Evolutionary conservation across 2,888 invertebrate species (phyloP).

Genomic region (Druceiella hillmani): DNA sequence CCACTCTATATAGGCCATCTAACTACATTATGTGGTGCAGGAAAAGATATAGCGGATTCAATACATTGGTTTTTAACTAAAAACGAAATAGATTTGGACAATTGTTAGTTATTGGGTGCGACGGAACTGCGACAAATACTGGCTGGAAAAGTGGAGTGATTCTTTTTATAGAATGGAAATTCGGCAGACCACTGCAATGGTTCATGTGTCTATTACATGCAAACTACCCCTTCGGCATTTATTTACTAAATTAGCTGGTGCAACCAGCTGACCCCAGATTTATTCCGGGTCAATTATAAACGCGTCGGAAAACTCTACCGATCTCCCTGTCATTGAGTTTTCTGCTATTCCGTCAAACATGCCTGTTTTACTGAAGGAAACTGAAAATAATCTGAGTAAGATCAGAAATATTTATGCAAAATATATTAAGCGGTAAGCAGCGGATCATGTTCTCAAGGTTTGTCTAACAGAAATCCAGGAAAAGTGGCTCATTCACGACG

Average conservation of each 20-base stretch:
- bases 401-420: slow-evolving; percentile 24
- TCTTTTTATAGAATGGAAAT: slow-evolving; percentile 17
- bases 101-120: slow-evolving; percentile 19
- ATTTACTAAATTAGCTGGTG: slow-evolving; percentile 23
- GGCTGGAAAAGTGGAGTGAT: slow-evolving; percentile 24
- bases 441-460: slow-evolving; percentile 15
- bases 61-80: too few relatives aligned
- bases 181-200: slow-evolving; percentile 24
- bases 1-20: slow-evolving; percentile 12
- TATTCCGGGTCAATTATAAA: slow-evolving; percentile 26
- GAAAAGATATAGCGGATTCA: slow-evolving; percentile 7
- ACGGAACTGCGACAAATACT: slow-evolving; percentile 23
- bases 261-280: slow-evolving; percentile 22
- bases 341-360: slow-evolving; percentile 1
- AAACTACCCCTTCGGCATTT: slow-evolving; percentile 25
- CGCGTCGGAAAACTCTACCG: slow-evolving; percentile 16
- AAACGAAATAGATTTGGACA: too few relatives aligned
- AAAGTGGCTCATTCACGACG: slow-evolving; percentile 21
- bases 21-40: slow-evolving; percentile 11
- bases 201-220: slow-evolving; percentile 23
- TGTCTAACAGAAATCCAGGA: slow-evolving; percentile 19
- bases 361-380: slow-evolving; percentile 4
- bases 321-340: slow-evolving; percentile 9
- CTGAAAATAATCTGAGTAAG: slow-evolving; percentile 17
- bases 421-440: slow-evolving; percentile 15